phyloP scores from a whole-genome alignment of 30 jellyfish, hydroid and myxozoan genomes.

The Rhopilema esculentum region DNA sequence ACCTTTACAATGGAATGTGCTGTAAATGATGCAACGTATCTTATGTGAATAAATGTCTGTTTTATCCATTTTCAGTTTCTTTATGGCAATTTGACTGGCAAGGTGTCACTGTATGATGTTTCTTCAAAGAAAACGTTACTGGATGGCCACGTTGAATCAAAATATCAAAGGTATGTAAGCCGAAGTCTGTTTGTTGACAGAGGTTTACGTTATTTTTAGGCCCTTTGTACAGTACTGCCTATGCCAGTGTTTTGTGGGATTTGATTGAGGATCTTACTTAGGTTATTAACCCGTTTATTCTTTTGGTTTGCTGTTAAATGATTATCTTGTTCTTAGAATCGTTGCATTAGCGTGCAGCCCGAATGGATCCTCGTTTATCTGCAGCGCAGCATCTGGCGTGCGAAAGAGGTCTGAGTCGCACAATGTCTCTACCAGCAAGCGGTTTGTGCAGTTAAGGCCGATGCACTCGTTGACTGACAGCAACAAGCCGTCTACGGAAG shows the following conservation, averaged over 20 bases:
- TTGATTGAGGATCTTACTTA: too few species aligned
- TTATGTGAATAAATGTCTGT: too few species aligned
- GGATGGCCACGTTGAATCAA: constrained; percentile 72
- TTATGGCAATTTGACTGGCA: constrained; percentile 78
- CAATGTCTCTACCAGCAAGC: constrained; percentile 12
- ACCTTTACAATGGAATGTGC: neutral
- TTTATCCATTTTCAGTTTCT: too few species aligned
- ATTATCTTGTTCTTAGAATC: constrained; percentile 12
- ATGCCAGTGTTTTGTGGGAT: too few species aligned
- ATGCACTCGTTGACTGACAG: constrained; percentile 71
- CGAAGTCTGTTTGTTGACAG: too few species aligned
- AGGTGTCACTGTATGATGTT: constrained; percentile 71
- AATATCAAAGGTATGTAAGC: constrained; percentile 74
- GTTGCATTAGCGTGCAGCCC: constrained; percentile 74
- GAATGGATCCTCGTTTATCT: constrained; percentile 67
- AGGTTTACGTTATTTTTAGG: neutral
- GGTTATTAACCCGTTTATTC: neutral
- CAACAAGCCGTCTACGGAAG: constrained; percentile 62
- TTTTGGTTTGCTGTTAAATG: neutral
- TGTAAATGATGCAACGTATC: too few species aligned
- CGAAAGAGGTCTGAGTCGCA: constrained; percentile 40
- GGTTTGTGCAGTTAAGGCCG: constrained; percentile 14
- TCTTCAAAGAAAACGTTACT: constrained; percentile 36
- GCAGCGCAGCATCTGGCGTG: constrained; percentile 72
- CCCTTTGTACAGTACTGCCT: too few species aligned